A percentile compares a stretch with the other conserved stretches of the same genome.
These are phyloP conservation scores for Siniperca obscura DNA, from an alignment of 2,797 vertebrate species.

Conservation along the genomic window DNA sequence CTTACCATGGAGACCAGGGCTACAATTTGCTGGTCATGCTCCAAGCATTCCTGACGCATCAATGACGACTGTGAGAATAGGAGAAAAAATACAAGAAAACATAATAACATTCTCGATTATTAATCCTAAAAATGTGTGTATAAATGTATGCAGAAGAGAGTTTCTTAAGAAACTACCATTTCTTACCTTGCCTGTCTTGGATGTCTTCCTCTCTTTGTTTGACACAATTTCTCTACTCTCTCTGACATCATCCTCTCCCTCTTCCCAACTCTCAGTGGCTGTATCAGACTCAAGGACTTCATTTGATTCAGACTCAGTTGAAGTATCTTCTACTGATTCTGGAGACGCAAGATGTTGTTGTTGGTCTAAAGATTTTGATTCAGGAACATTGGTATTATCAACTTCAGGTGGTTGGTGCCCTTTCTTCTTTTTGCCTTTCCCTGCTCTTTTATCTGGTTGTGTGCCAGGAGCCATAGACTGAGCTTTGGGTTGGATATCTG, in stretches of 20 bases:
- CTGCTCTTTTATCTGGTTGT: slow-evolving; percentile 27
- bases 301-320: slow-evolving; percentile 42
- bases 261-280: slow-evolving; percentile 56
- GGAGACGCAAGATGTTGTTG: slow-evolving; percentile 33
- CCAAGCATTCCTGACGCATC: slow-evolving; percentile 90
- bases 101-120: not conserved
- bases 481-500: slow-evolving; percentile 12
- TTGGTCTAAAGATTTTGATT: slow-evolving; percentile 36
- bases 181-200: slow-evolving; percentile 76
- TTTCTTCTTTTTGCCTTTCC: slow-evolving; percentile 55
- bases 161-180: not conserved
- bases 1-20: slow-evolving; percentile 92
- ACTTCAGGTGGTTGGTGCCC: slow-evolving; percentile 17
- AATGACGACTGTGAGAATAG: slow-evolving; percentile 73
- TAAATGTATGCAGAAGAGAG: not conserved
- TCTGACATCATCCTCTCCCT: slow-evolving; percentile 42
- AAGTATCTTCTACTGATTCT: slow-evolving; percentile 50
- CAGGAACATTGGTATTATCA: not conserved
- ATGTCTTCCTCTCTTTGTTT: slow-evolving; percentile 35
- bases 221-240: slow-evolving; percentile 26
- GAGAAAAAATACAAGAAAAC: not conserved
- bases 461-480: slow-evolving; percentile 1
- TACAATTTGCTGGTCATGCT: slow-evolving; percentile 91
- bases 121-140: not conserved
- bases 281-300: slow-evolving; percentile 53